Percentiles rank a stretch among this genome's conserved stretches.
These are phyloP conservation scores for Pangasius larnaudii DNA, from an alignment of 2,797 vertebrate genomes.

Conservation along the genomic window DNA sequence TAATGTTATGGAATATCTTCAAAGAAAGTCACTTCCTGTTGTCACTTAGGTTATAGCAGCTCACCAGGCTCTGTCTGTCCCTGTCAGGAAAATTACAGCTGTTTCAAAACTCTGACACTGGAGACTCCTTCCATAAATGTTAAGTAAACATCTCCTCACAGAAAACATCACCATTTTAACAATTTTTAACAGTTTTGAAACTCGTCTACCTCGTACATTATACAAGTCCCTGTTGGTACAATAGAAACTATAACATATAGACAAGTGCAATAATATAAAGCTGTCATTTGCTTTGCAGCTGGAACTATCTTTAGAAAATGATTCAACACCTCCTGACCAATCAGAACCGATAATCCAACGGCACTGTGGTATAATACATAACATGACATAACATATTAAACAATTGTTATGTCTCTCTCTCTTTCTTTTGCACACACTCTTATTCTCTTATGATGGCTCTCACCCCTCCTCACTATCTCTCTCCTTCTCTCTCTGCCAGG, in stretches of 20 bases:
- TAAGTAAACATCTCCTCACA: too few species aligned
- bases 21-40: neutral
- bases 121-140: neutral
- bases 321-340: neutral
- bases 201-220: neutral
- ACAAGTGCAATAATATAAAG: neutral
- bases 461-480: neutral
- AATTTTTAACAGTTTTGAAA: neutral
- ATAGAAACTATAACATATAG: neutral
- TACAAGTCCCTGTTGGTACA: neutral
- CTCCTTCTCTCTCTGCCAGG: conserved; percentile 7
- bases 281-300: neutral
- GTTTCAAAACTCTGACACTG: neutral
- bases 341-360: neutral
- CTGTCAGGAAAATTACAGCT: neutral
- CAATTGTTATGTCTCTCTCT: neutral
- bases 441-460: neutral
- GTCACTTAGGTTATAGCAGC: neutral
- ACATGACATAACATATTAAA: neutral
- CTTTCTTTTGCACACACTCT: neutral
- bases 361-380: neutral
- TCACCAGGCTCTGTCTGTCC: neutral
- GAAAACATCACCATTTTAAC: neutral
- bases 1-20: neutral
- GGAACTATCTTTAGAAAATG: neutral